Evolutionary conservation across 1,140 invertebrate genomes (phyloP).

Genomic region (Ericerus pela): DNA sequence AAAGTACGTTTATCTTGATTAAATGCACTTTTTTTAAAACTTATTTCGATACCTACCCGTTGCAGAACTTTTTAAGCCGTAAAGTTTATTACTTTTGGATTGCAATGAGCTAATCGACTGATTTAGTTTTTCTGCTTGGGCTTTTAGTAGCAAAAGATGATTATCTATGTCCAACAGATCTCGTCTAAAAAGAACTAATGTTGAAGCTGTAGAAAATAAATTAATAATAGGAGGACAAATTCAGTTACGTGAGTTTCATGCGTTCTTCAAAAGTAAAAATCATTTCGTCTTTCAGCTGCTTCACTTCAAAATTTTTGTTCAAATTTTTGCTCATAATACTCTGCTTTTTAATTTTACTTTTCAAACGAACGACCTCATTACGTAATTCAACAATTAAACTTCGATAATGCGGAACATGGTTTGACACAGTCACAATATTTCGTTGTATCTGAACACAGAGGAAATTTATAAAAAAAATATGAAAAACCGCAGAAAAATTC

Average conservation of each 20-base stretch:
- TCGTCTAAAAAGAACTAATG: constrained; percentile 32
- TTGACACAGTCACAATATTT: constrained; percentile 64
- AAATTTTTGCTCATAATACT: constrained; percentile 31
- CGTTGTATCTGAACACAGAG: constrained; percentile 42
- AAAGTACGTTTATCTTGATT: constrained; percentile 44
- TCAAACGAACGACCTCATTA: constrained; percentile 67
- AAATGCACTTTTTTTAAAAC: not conserved
- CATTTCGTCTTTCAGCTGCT: constrained; percentile 62
- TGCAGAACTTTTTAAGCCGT: constrained; percentile 24
- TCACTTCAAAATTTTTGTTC: constrained; percentile 35
- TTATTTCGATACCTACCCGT: too few relatives aligned
- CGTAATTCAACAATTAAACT: constrained; percentile 65
- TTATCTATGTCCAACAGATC: constrained; percentile 76
- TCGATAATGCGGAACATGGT: constrained; percentile 68
- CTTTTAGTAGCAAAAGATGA: constrained; percentile 59
- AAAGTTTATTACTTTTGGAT: constrained; percentile 57
- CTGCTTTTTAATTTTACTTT: constrained; percentile 60
- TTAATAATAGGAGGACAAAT: not conserved
- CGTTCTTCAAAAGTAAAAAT: constrained; percentile 77
- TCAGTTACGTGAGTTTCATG: constrained; percentile 59
- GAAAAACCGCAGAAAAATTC: too few relatives aligned
- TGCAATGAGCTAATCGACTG: constrained; percentile 76
- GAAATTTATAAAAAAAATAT: not conserved
- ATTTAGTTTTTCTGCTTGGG: constrained; percentile 72
- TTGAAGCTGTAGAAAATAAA: constrained; percentile 19